A percentile compares a stretch with the other conserved stretches of the same genome.
These are phyloP conservation scores for Caranx ignobilis DNA, from an alignment of 2,113 vertebrate species.

Conservation along the genomic window DNA sequence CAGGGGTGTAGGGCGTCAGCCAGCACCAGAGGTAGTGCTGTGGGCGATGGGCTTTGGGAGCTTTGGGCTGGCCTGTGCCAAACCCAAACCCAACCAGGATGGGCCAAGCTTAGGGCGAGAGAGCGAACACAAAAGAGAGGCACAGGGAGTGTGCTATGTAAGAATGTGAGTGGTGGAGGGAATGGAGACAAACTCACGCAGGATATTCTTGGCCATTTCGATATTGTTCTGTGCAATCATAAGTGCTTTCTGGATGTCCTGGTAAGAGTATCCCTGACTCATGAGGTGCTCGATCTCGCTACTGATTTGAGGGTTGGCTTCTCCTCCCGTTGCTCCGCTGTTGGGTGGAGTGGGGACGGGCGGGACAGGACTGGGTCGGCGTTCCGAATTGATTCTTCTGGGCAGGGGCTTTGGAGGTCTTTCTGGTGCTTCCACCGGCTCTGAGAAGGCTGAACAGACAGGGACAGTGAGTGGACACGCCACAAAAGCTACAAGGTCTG, in stretches of 20 bases:
- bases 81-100: constrained; percentile 56
- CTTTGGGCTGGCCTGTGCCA: constrained; percentile 47
- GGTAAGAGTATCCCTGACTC: constrained; percentile 98
- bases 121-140: constrained; percentile 37
- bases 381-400: constrained; percentile 93
- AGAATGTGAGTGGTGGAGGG: constrained; percentile 92
- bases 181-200: constrained; percentile 96
- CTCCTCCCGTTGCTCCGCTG: constrained; percentile 58
- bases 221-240: constrained; percentile 99
- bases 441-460: constrained; percentile 82
- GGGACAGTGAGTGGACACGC: background rate
- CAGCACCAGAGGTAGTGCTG: constrained; percentile 67
- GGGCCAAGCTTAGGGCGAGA: constrained; percentile 63
- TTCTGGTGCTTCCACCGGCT: constrained; percentile 90
- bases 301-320: constrained; percentile 88
- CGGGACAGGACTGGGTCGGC: constrained; percentile 88
- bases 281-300: constrained; percentile 95
- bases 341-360: constrained; percentile 44
- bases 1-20: constrained; percentile 51
- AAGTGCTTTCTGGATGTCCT: constrained; percentile 99
- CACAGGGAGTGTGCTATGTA: constrained; percentile 87
- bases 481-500: background rate
- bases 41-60: constrained; percentile 62
- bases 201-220: constrained; percentile 99
- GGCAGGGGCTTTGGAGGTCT: constrained; percentile 95